These are phyloP conservation scores for Oreortyx pictus DNA, from an alignment of 2,797 vertebrate genomes.

Conservation along the genomic window DNA sequence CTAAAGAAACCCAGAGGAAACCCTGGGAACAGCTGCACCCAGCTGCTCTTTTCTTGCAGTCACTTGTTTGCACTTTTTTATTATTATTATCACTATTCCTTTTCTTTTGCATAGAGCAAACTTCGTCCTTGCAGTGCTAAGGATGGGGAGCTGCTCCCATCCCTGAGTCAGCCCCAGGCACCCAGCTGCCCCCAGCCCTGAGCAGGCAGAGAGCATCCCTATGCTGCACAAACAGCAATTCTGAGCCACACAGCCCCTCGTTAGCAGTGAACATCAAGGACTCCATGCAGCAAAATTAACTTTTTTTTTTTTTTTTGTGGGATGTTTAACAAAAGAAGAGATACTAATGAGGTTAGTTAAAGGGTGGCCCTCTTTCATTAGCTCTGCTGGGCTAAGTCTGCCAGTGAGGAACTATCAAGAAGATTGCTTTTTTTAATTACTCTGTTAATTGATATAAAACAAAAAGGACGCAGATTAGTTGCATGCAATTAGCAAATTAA, in stretches of 20 bases:
- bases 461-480: slow-evolving; percentile 91
- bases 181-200: neutral
- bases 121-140: neutral
- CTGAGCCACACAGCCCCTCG: slow-evolving; percentile 20
- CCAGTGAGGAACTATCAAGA: slow-evolving; percentile 81
- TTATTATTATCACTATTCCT: too few relatives aligned
- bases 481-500: slow-evolving; percentile 93
- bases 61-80: neutral
- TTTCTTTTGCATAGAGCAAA: neutral
- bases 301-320: slow-evolving; percentile 55
- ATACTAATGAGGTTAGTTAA: slow-evolving; percentile 75
- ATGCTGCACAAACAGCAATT: neutral
- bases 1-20: neutral
- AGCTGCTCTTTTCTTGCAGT: neutral
- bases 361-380: slow-evolving; percentile 74
- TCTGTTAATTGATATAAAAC: slow-evolving; percentile 96
- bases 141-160: neutral
- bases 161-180: neutral
- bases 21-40: neutral
- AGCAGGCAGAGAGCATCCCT: neutral
- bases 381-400: slow-evolving; percentile 79
- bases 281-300: slow-evolving; percentile 70
- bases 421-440: slow-evolving; percentile 90
- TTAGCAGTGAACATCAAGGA: slow-evolving; percentile 65
- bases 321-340: slow-evolving; percentile 68